Conservation (phyloP, 2,113 vertebrate genomes). For the Ochotona curzoniae region DNA sequence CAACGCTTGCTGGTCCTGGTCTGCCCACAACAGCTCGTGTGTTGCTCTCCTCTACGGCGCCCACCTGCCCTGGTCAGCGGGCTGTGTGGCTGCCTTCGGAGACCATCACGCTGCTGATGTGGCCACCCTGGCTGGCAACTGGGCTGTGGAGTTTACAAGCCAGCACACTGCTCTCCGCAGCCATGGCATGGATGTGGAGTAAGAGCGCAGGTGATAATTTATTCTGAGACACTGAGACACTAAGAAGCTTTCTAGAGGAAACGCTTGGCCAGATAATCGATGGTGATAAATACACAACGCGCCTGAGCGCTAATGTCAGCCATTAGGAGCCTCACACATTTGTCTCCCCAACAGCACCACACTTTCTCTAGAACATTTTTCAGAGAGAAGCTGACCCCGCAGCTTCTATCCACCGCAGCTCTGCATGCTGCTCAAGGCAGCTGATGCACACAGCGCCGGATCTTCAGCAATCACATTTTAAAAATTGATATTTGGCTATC, state of each 20-base stretch:
- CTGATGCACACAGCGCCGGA: background rate
- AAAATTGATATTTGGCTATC: too few species aligned
- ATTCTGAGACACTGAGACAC: constrained; percentile 3
- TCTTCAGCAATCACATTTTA: background rate
- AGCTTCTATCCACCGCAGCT: background rate
- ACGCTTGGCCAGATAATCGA: constrained; percentile 53
- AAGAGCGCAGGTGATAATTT: background rate
- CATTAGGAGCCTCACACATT: constrained; percentile 8
- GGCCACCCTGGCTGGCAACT: background rate
- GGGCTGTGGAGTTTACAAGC: background rate
- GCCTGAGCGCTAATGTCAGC: constrained; percentile 1
- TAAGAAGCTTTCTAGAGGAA: constrained; percentile 46
- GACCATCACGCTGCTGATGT: background rate
- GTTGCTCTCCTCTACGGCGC: background rate
- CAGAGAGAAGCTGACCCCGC: background rate
- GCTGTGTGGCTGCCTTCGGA: background rate
- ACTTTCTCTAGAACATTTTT: constrained; percentile 5
- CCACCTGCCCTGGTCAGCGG: background rate
- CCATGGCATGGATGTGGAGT: background rate
- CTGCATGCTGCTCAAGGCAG: background rate
- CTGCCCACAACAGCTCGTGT: background rate
- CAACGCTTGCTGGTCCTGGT: background rate
- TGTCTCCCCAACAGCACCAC: background rate
- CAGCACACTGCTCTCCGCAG: background rate
- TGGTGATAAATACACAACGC: constrained; percentile 54